These are phyloP conservation scores for Synanthedon myopaeformis DNA, from an alignment of 2,888 invertebrate genomes.

Conservation along the genomic window DNA sequence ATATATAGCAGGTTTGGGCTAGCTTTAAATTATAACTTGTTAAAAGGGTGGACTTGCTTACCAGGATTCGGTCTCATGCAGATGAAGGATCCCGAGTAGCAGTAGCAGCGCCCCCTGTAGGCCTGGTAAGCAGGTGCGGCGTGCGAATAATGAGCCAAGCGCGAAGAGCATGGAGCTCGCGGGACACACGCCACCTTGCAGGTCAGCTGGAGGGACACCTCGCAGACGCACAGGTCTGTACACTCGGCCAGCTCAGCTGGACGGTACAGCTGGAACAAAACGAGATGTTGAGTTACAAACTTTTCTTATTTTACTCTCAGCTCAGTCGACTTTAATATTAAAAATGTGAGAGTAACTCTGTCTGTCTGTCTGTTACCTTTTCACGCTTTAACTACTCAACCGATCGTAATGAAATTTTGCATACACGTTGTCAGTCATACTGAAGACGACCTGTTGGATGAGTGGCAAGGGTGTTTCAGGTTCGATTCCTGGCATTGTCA, in stretches of 20 bases:
- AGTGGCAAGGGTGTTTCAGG: no score
- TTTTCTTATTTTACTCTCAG: no score
- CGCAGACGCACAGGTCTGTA: constrained; percentile 90
- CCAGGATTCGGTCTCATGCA: constrained; percentile 85
- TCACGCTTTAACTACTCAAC: no score
- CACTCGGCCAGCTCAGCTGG: constrained; percentile 87
- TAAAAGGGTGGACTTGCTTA: constrained; percentile 12
- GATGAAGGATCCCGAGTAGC: constrained; percentile 92
- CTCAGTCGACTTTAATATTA: no score
- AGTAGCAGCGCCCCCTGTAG: constrained; percentile 88
- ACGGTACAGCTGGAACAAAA: constrained; percentile 76
- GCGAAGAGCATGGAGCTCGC: constrained; percentile 86
- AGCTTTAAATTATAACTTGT: background rate
- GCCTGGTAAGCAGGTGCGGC: constrained; percentile 92
- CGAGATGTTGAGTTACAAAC: background rate
- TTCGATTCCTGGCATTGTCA: no score
- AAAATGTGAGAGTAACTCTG: no score
- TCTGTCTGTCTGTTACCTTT: no score
- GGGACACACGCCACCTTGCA: constrained; percentile 92
- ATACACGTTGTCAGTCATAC: no score
- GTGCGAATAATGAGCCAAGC: constrained; percentile 90
- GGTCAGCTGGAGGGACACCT: constrained; percentile 78
- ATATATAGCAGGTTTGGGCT: no score
- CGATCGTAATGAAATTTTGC: no score
- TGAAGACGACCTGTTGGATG: no score